Percentiles rank a stretch among this genome's conserved stretches.
Conservation (phyloP, 2,888 invertebrate genomes). For the Panzeria rudis region DNA sequence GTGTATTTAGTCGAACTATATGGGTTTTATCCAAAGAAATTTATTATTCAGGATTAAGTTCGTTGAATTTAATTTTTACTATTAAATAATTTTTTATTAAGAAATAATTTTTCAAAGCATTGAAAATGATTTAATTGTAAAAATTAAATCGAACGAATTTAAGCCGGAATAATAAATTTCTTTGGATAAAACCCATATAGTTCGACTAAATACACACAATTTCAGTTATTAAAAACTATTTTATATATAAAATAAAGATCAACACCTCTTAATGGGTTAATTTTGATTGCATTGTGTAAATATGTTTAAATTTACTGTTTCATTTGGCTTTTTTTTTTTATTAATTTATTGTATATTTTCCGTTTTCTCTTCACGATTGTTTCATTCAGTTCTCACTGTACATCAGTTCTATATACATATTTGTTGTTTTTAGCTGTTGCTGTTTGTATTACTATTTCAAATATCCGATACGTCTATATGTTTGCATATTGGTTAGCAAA, state of each 20-base stretch:
- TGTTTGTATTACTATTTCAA: background rate
- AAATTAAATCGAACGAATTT: too few relatives aligned
- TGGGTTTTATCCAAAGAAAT: too few relatives aligned
- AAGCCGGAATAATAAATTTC: too few relatives aligned
- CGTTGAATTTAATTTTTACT: too few relatives aligned
- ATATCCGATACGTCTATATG: background rate
- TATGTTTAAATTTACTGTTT: constrained; percentile 74
- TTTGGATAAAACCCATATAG: too few relatives aligned
- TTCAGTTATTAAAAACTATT: background rate
- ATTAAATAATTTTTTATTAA: too few relatives aligned
- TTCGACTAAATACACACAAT: too few relatives aligned
- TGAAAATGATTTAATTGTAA: too few relatives aligned
- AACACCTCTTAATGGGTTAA: constrained; percentile 41
- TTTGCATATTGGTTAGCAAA: background rate
- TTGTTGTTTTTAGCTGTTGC: constrained; percentile 26
- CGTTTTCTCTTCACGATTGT: constrained; percentile 18
- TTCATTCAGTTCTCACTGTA: constrained; percentile 27
- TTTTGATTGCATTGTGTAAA: constrained; percentile 67
- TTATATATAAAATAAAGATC: background rate
- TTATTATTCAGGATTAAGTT: too few relatives aligned
- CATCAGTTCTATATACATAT: constrained; percentile 30
- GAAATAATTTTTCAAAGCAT: too few relatives aligned
- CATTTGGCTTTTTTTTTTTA: constrained; percentile 32
- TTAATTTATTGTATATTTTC: constrained; percentile 45
- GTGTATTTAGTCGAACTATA: too few relatives aligned